A percentile compares a stretch with the other conserved stretches of the same genome.
These are phyloP conservation scores for Salvelinus alpinus DNA, from an alignment of 2,113 vertebrate genomes.

Conservation along the genomic window DNA sequence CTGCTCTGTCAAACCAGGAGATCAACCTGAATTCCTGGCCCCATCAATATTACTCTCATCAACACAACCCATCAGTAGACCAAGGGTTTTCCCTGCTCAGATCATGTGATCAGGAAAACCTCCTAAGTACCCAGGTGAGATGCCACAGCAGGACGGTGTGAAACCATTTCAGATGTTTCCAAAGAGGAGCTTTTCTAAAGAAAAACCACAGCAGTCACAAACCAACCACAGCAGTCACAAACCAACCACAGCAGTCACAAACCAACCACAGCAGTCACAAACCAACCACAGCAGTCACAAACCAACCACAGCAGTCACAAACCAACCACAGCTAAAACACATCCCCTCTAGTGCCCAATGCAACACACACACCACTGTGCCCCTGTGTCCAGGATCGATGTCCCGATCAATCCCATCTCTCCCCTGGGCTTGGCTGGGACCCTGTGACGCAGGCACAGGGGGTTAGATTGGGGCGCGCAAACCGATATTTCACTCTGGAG, in stretches of 20 bases:
- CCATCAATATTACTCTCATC: slow-evolving; percentile 23
- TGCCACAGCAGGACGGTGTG: slow-evolving; percentile 22
- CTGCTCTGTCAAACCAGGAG: slow-evolving; percentile 18
- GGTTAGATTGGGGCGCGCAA: slow-evolving; percentile 59
- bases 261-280: no score
- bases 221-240: no score
- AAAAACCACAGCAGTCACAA: no score
- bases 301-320: no score
- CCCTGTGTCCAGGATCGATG: slow-evolving; percentile 59
- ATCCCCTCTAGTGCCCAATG: slow-evolving; percentile 31
- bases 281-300: no score
- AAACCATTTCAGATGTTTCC: slow-evolving; percentile 23
- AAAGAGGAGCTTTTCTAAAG: slow-evolving; percentile 26
- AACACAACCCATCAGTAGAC: slow-evolving; percentile 35
- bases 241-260: no score
- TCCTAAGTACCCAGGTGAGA: slow-evolving; percentile 8
- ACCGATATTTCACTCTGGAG: slow-evolving; percentile 54
- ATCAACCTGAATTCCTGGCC: slow-evolving; percentile 21
- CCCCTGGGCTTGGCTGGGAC: slow-evolving; percentile 56
- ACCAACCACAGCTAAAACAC: slow-evolving; percentile 26
- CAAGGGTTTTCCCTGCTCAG: no score
- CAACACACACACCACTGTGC: slow-evolving; percentile 37
- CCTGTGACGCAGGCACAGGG: slow-evolving; percentile 58
- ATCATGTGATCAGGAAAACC: no score
- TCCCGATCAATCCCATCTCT: slow-evolving; percentile 60